These are phyloP conservation scores for Bubo scandiacus DNA, from an alignment of 2,113 vertebrate species.

Conservation along the genomic window DNA sequence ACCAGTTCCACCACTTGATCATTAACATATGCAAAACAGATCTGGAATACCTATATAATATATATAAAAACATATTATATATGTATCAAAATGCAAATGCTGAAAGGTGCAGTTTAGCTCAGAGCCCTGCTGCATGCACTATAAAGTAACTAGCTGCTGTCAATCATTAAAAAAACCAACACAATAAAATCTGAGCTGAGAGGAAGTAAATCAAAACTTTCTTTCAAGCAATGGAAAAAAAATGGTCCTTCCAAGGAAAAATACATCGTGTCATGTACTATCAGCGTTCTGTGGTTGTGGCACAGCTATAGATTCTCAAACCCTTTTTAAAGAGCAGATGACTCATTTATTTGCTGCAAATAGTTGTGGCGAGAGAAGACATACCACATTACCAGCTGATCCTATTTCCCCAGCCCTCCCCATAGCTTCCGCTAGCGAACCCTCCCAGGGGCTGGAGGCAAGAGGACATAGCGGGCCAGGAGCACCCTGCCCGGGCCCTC, in stretches of 20 bases:
- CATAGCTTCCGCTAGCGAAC: slow-evolving; percentile 24
- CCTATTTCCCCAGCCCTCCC: slow-evolving; percentile 79
- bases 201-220: slow-evolving; percentile 41
- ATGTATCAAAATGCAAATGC: slow-evolving; percentile 67
- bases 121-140: slow-evolving; percentile 44
- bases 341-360: slow-evolving; percentile 73
- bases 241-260: slow-evolving; percentile 26
- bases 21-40: slow-evolving; percentile 68
- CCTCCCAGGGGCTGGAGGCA: neutral
- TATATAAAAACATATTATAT: slow-evolving; percentile 70
- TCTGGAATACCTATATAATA: slow-evolving; percentile 68
- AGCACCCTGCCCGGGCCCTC: neutral
- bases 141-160: slow-evolving; percentile 56
- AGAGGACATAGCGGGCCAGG: neutral
- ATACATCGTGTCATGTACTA: slow-evolving; percentile 29
- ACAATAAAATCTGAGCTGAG: slow-evolving; percentile 32
- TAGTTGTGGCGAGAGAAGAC: slow-evolving; percentile 72
- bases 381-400: slow-evolving; percentile 87
- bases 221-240: slow-evolving; percentile 27
- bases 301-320: slow-evolving; percentile 59
- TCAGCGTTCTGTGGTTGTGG: slow-evolving; percentile 41
- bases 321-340: slow-evolving; percentile 46
- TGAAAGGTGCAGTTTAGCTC: slow-evolving; percentile 50
- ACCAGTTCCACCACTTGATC: slow-evolving; percentile 54
- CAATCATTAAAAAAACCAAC: neutral